Percentiles rank a stretch among this genome's conserved stretches.
Evolutionary conservation across 1,140 invertebrate genomes (phyloP).

Genomic region (Papilio polytes): DNA sequence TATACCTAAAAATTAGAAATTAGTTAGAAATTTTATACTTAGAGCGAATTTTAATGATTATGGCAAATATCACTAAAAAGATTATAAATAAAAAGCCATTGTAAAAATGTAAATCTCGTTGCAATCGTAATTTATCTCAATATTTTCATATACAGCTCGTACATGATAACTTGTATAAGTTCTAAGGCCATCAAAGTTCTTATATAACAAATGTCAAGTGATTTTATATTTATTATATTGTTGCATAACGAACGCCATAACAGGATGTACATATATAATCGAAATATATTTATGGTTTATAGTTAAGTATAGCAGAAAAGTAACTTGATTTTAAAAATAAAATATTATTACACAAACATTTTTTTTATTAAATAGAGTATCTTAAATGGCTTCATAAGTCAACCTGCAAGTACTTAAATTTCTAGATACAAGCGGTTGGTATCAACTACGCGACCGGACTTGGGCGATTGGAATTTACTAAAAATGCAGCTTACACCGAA

Average conservation of each 20-base stretch:
- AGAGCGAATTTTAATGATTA: too few relatives aligned
- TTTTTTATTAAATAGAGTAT: background rate
- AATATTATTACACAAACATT: background rate
- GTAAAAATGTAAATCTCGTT: background rate
- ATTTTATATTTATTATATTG: constrained; percentile 17
- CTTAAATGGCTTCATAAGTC: too few relatives aligned
- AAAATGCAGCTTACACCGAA: too few relatives aligned
- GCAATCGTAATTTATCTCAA: background rate
- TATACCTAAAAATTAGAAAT: background rate
- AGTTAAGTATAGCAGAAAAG: background rate
- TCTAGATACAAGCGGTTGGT: too few relatives aligned
- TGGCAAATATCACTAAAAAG: too few relatives aligned
- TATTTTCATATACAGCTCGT: background rate
- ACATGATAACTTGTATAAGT: constrained; percentile 1
- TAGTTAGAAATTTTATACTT: too few relatives aligned
- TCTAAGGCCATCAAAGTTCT: constrained; percentile 10
- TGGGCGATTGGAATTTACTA: too few relatives aligned
- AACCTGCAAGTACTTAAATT: too few relatives aligned
- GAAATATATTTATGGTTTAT: background rate
- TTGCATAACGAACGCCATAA: constrained; percentile 16
- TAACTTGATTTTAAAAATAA: background rate
- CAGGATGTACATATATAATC: background rate
- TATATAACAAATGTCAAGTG: constrained; percentile 22
- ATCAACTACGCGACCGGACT: too few relatives aligned
- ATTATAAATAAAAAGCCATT: too few relatives aligned